Evolutionary conservation across 2,888 invertebrate genomes (phyloP), one percentile per base, ranked within the genome.

Genomic region (Stenodema calcarata): DNA sequence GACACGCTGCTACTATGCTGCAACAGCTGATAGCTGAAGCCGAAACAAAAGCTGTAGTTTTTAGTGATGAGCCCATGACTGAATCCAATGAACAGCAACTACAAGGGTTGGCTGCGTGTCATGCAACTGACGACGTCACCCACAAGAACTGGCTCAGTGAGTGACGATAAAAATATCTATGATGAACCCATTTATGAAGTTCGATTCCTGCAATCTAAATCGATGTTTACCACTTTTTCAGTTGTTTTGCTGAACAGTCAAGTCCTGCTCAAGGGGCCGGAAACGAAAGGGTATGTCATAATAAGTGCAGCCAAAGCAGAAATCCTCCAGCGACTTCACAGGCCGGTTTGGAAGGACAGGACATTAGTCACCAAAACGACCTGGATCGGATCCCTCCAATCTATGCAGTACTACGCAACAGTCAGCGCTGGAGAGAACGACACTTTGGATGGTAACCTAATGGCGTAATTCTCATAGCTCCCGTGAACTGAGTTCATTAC

Each of bases 361-460:
- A 96, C 96, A 12, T 92, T 97, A 1, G 95, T 98, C n/a, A 95
- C 96, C 42, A 99, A 99, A 92, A 96, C 96, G 0, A 98, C 99
- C 0, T 99, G 99, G 98, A 95, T 96, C 88, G 99, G 99, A 27
- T 95, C 96, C 83, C 92, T 99, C 14, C 96, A 97, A 90, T 98
- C 99, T 91, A 98, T 99, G 98, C 99, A 99, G 94, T 99, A 99
- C 92, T 99, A 99, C 92, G 99, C 99, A 14, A 99, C 99, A 11
- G 98, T 99, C 78, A 96, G 96, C 91, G 96, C 96, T 3, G 94
- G 94, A 44, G 94, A 95, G 90, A 93, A 94, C 88, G 95, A 95
- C 90, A 93, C 94, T 50, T 92, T 94, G 16, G 93, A 93, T 89
- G 94, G 93, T 92, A 89, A 88, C 89, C 7, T 35, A 4, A 35